phyloP scores from a whole-genome alignment of 1,140 invertebrate genomes.

The Nephotettix cincticeps region DNA sequence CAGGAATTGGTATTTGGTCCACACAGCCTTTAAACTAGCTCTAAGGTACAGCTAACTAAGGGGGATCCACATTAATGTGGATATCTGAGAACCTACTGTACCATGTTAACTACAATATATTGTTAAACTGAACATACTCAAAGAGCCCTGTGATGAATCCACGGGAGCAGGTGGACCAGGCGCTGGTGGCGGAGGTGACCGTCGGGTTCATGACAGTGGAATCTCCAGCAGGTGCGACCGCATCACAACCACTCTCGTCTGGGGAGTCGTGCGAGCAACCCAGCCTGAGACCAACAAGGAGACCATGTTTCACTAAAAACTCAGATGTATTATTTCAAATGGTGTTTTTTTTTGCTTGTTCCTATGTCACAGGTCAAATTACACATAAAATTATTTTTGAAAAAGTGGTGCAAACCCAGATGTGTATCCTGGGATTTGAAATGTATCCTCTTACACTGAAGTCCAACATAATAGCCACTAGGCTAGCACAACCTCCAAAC shows the following conservation, averaged over 20 bases:
- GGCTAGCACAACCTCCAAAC: no score
- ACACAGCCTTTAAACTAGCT: not conserved
- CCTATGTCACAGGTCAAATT: no score
- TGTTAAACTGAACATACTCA: constrained; percentile 50
- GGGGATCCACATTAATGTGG: not conserved
- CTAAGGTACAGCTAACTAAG: not conserved
- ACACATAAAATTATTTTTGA: no score
- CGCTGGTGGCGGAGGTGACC: constrained; percentile 56
- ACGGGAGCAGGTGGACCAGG: constrained; percentile 66
- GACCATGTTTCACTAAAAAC: no score
- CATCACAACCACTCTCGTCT: constrained; percentile 48
- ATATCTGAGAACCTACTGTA: not conserved
- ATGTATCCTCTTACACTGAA: no score
- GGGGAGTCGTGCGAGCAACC: constrained; percentile 60
- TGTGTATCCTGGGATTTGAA: no score
- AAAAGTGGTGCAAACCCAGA: no score
- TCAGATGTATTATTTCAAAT: no score
- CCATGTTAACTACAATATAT: no score
- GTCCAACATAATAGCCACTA: no score
- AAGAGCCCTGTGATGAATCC: constrained; percentile 62
- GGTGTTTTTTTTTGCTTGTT: no score
- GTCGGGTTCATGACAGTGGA: constrained; percentile 63
- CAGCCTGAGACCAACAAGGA: constrained; percentile 57
- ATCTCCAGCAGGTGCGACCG: constrained; percentile 37
- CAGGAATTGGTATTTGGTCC: not conserved